phyloP scores from a whole-genome alignment of 2,797 vertebrate genomes.

The Hydrocynus forskahlii region DNA sequence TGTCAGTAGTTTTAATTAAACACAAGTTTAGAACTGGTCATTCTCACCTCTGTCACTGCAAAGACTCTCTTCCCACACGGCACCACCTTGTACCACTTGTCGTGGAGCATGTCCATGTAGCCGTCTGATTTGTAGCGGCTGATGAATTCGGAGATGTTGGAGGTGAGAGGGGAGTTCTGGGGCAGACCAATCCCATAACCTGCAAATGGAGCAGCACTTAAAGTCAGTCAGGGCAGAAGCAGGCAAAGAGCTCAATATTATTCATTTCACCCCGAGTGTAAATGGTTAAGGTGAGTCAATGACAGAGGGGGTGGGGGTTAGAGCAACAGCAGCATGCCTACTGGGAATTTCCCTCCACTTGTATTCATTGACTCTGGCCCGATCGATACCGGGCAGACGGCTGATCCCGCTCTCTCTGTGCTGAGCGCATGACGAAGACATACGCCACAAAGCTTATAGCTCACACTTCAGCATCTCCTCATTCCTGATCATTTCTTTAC shows the following conservation, averaged over 20 bases:
- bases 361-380: not conserved
- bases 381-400: constrained; percentile 17
- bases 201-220: constrained; percentile 14
- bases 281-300: constrained; percentile 42
- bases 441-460: not conserved
- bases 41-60: constrained; percentile 82
- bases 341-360: constrained; percentile 19
- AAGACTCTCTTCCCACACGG: constrained; percentile 86
- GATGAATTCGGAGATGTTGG: constrained; percentile 85
- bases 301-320: constrained; percentile 14
- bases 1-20: too few relatives aligned
- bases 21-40: not conserved
- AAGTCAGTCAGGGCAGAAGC: constrained; percentile 2
- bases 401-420: not conserved
- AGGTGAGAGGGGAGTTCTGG: constrained; percentile 83
- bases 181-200: constrained; percentile 69
- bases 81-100: constrained; percentile 90
- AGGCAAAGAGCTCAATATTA: constrained; percentile 4
- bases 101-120: constrained; percentile 86
- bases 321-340: constrained; percentile 18
- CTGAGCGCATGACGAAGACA: not conserved
- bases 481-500: not conserved
- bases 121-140: constrained; percentile 87
- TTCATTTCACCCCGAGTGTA: constrained; percentile 27
- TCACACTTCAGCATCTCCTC: not conserved